These are phyloP conservation scores for Drymodes brunneopygia DNA, from an alignment of 2,113 vertebrate genomes.

Conservation along the genomic window DNA sequence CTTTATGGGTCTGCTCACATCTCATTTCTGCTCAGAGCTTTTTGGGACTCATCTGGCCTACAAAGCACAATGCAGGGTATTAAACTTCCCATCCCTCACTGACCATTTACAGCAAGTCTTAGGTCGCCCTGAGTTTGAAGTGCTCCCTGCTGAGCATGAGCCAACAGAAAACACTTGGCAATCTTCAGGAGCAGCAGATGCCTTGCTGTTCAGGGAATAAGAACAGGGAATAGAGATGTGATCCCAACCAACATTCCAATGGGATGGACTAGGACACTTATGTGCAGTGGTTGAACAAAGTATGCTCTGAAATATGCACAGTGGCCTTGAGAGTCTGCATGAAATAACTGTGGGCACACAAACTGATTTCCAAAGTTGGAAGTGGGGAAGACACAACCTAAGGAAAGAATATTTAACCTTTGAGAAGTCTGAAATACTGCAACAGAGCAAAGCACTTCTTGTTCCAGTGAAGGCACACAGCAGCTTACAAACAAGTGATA, in stretches of 20 bases:
- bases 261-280: not conserved
- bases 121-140: not conserved
- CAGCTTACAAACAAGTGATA: not conserved
- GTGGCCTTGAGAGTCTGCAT: not conserved
- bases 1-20: not conserved
- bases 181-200: not conserved
- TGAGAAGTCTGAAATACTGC: not conserved
- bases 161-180: not conserved
- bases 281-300: not conserved
- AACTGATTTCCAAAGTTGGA: not conserved
- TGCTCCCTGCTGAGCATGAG: rapidly evolving
- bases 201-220: not conserved
- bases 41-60: not conserved
- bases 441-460: not conserved
- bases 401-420: not conserved
- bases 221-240: rapidly evolving
- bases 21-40: not conserved
- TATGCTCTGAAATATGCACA: not conserved
- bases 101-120: not conserved
- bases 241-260: not conserved
- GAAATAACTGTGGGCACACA: not conserved
- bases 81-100: not conserved
- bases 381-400: not conserved
- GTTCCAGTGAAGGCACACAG: not conserved
- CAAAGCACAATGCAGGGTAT: not conserved